Base-by-base conservation (phyloP, 2,888 invertebrate species). In the Metellina segmentata region DNA sequence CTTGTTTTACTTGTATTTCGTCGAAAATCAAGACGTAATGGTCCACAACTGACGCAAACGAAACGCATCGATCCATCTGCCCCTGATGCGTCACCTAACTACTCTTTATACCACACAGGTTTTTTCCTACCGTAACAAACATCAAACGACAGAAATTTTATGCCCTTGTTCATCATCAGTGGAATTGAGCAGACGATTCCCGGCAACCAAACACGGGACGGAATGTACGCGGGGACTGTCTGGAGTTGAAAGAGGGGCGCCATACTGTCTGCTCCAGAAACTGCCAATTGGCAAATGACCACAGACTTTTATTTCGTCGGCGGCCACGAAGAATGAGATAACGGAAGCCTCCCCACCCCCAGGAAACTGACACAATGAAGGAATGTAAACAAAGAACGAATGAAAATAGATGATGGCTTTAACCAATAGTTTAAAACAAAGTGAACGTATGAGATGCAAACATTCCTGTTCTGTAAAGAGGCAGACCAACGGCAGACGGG, bases 241-340 rank as follows among this genome's bases (percentile, higher is more conserved):
- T 81, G 81, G 81, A 69, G 61, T 16, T 69, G 6, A 16, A 48
- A 13, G 16, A 48, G n/a, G 70, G 61, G 81, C 81, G 81, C 20
- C 81, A 69, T n/a, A 16, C n/a, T 69, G 81, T 81, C 81, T 81
- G 61, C 20, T 8, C 48, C 5, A 11, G 53, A 79, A 52, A 52
- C 8, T 48, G 81, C 8, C 48, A 34, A 48, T 75, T 34, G 75
- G 75, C 75, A 75, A 75, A 11, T 72, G 34, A 72, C 61, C 61
- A 7, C 61, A 34, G 34, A 61, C 11, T 1, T 8, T 16, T 61
- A 61, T 13, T 61, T 34, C 34, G 34, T 34, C 34, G 34, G 61
- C 61, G 11, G 61, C 1, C 9, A 11, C 61, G 61, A 16, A 7
- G 16, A 61, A 61, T 16, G 16, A 61, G 16, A 61, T 9, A 61